These are phyloP conservation scores for Pseudomyrmex sp. DNA, from an alignment of 1,140 invertebrate genomes.

Conservation along the genomic window DNA sequence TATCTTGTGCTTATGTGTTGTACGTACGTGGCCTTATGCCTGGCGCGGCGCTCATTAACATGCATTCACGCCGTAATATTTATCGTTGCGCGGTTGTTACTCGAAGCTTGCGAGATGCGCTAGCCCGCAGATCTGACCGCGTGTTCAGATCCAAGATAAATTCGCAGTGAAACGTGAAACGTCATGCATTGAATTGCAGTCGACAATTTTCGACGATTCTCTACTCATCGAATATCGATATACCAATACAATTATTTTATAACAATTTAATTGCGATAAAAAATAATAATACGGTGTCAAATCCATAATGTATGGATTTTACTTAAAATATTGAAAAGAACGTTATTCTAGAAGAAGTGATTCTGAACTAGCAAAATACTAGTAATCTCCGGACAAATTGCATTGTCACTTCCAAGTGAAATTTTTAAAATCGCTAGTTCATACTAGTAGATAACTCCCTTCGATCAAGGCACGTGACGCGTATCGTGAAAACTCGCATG, in stretches of 20 bases:
- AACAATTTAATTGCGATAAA: no score
- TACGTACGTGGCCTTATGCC: constrained; percentile 52
- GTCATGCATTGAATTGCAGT: constrained; percentile 39
- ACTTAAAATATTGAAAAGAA: no score
- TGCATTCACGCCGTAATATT: constrained; percentile 83
- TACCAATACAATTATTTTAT: neutral
- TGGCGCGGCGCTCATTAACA: constrained; percentile 79
- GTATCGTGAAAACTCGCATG: constrained; percentile 17
- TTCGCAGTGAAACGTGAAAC: constrained; percentile 60
- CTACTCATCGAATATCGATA: constrained; percentile 1
- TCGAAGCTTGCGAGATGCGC: constrained; percentile 55
- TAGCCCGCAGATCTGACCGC: constrained; percentile 70
- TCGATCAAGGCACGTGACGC: constrained; percentile 35
- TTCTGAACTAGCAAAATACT: no score
- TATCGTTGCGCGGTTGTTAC: constrained; percentile 73
- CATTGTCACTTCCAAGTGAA: no score
- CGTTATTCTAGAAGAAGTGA: no score
- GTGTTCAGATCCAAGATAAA: constrained; percentile 78
- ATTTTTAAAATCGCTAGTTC: neutral
- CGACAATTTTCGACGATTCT: constrained; percentile 10
- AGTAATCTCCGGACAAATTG: no score
- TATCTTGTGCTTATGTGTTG: neutral
- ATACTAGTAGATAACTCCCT: neutral
- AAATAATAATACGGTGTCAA: no score
- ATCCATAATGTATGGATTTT: no score